Evolutionary conservation across 2,888 invertebrate genomes (phyloP).

Genomic region (Choreutis nemorana): DNA sequence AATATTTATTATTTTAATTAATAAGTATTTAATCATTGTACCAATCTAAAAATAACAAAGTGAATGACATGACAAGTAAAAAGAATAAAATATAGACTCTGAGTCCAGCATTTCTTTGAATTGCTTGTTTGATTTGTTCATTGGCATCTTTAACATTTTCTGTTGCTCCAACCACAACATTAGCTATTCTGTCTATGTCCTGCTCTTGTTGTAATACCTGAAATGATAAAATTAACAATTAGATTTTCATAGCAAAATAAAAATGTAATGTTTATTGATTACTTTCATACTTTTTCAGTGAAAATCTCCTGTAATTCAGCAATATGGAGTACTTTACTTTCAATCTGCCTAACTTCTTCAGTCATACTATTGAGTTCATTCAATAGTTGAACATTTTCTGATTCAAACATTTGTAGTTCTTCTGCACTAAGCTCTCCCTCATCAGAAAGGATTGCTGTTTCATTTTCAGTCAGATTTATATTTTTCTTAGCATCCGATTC

Average conservation of each 20-base stretch:
- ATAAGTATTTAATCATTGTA: constrained; percentile 78
- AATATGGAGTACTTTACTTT: constrained; percentile 93
- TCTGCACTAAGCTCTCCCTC: constrained; percentile 80
- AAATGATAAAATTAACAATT: constrained; percentile 18
- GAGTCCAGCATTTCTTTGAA: constrained; percentile 95
- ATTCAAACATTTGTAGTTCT: constrained; percentile 92
- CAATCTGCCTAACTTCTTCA: constrained; percentile 90
- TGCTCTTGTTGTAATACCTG: constrained; percentile 90
- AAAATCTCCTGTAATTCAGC: constrained; percentile 95
- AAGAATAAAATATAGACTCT: constrained; percentile 96
- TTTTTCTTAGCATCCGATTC: constrained; percentile 34
- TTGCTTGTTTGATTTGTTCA: constrained; percentile 96
- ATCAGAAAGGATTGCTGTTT: constrained; percentile 54
- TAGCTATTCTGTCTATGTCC: constrained; percentile 90
- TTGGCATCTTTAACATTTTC: constrained; percentile 97
- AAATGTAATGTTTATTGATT: neutral
- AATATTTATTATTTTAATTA: neutral
- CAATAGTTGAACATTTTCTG: constrained; percentile 87
- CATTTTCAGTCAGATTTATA: constrained; percentile 47
- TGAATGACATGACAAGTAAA: constrained; percentile 93
- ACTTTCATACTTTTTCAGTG: constrained; percentile 79
- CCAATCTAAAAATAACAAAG: constrained; percentile 97
- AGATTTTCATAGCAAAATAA: neutral
- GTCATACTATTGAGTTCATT: constrained; percentile 88
- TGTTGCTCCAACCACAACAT: constrained; percentile 88